Base-by-base conservation (phyloP, 1,140 invertebrate genomes). In the Drosophila tsacasi region DNA sequence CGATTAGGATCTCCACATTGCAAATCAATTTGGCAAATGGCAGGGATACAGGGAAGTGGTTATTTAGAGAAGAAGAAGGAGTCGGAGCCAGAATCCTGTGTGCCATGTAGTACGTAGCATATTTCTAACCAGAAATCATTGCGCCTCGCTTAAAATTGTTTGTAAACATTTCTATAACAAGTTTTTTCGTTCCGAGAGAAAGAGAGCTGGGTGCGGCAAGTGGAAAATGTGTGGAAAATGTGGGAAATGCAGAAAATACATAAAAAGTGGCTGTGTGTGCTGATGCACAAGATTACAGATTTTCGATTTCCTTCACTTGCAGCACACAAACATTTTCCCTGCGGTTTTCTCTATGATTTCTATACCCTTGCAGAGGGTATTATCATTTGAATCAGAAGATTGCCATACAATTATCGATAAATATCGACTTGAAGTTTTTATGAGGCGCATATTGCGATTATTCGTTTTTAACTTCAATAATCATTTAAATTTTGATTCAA, bases 21-120 rank as follows among this genome's bases (percentile, higher is more conserved):
- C 27, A 73, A 73, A 73, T 72, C 68, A 73, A 73, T 73, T 73
- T 73, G 67, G 35, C 68, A 72, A 73, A 73, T 72, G 68, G 46
- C 66, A 52, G 13, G 21, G 19, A 30, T 27, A n/a, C 7, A 21
- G 19, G 7, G 19, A 19, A 10, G 8, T 2, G 23, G 15, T 3
- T 3, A 19, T 44, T n/a, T n/a, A n/a, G 10, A 21, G 42, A 2
- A 7, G 4, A 2, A 21, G 5, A 39, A 15, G 9, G 40, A 19
- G 40, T 2, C 19, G 19, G 10, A 49, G 46, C 8, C 23, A 25
- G 17, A 19, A 17, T 30, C 23, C 37, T 25, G 37, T 39, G 25
- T 35, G 13, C 15, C 21, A 17, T n/a, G 12, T 30, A 19, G 5
- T 8, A 30, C n/a, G 40, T 12, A 10, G 27, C 13, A 30, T 8